A percentile compares a stretch with the other conserved stretches of the same genome.
These are phyloP conservation scores for Antennarius maculatus DNA, from an alignment of 2,797 vertebrate genomes.

Conservation along the genomic window DNA sequence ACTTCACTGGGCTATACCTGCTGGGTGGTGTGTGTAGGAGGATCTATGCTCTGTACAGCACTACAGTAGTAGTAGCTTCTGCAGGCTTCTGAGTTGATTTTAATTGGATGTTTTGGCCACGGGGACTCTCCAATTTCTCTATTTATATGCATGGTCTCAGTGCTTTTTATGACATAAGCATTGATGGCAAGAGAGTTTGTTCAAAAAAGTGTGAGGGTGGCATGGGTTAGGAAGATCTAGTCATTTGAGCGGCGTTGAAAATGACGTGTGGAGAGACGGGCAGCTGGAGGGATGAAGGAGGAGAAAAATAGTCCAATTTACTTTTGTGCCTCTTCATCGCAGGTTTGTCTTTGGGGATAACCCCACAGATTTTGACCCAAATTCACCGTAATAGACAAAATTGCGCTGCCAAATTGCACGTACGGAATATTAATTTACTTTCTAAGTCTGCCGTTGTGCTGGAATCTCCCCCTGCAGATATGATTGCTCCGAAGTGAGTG, in stretches of 20 bases:
- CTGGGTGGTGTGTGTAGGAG: not conserved
- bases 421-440: not conserved
- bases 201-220: slow-evolving; percentile 62
- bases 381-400: no score
- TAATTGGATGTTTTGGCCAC: slow-evolving; percentile 67
- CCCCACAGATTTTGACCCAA: no score
- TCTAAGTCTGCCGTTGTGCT: slow-evolving; percentile 1
- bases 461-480: slow-evolving; percentile 43
- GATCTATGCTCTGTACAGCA: slow-evolving; percentile 19
- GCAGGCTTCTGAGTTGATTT: slow-evolving; percentile 56
- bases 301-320: slow-evolving; percentile 1
- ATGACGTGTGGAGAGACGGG: slow-evolving; percentile 32
- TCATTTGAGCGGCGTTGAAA: slow-evolving; percentile 50
- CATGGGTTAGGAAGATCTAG: slow-evolving; percentile 48
- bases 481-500: slow-evolving; percentile 29
- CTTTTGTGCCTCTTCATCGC: no score
- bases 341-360: no score
- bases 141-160: slow-evolving; percentile 44
- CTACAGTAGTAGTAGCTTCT: slow-evolving; percentile 34
- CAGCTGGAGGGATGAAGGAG: slow-evolving; percentile 17
- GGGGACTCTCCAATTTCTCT: slow-evolving; percentile 49
- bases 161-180: slow-evolving; percentile 8
- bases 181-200: slow-evolving; percentile 38
- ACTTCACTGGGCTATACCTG: not conserved
- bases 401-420: no score